Conservation (phyloP, 2,113 vertebrate species). For the Acrocephalus arundinaceus region DNA sequence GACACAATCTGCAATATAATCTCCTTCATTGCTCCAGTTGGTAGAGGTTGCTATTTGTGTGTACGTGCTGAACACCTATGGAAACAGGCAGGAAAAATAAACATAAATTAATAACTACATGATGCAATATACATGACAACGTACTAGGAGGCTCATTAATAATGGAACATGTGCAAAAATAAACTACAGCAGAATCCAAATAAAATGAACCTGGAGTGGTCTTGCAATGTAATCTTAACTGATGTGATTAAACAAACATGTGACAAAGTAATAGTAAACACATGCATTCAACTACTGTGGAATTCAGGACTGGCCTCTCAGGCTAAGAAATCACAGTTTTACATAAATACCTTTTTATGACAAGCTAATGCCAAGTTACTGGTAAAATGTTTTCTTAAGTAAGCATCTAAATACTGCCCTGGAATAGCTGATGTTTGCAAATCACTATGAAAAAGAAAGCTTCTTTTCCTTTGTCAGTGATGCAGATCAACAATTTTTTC, state of each 20-base stretch:
- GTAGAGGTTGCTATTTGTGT: neutral
- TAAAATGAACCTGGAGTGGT: neutral
- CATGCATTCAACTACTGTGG: neutral
- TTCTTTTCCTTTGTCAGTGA: neutral
- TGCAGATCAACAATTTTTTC: neutral
- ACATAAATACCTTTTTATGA: neutral
- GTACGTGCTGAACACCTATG: neutral
- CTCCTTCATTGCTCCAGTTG: neutral
- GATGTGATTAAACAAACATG: slow-evolving; percentile 32
- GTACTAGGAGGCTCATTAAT: slow-evolving; percentile 19
- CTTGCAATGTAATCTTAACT: neutral
- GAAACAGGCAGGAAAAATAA: slow-evolving; percentile 15
- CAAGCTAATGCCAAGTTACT: neutral
- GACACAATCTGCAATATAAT: neutral
- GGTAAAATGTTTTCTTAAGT: neutral
- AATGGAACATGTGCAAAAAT: slow-evolving; percentile 36
- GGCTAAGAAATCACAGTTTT: neutral
- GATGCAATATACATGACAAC: slow-evolving; percentile 27
- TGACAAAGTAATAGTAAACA: slow-evolving; percentile 14
- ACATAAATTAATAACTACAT: slow-evolving; percentile 23
- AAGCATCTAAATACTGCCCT: neutral
- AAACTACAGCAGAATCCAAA: neutral
- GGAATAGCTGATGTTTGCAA: neutral
- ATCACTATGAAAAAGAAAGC: neutral
- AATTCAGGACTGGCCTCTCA: neutral